These are phyloP conservation scores for Augochlora pura DNA, from an alignment of 1,140 invertebrate species.

Conservation along the genomic window DNA sequence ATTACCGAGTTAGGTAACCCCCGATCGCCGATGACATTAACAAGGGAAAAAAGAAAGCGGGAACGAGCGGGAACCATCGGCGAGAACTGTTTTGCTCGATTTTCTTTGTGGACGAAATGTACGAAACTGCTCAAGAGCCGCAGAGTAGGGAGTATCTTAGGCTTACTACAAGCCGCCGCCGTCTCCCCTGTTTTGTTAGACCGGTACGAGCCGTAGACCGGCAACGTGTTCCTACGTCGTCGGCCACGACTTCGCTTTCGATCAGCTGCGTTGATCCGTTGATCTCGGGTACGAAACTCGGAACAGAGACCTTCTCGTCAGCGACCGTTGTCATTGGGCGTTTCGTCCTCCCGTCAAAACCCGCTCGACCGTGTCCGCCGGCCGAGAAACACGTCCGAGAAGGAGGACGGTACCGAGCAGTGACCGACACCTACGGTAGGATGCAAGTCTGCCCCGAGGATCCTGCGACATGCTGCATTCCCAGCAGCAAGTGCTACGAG, in stretches of 20 bases:
- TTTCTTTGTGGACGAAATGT: slow-evolving; percentile 11
- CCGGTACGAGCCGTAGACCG: slow-evolving; percentile 59
- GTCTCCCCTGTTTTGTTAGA: slow-evolving; percentile 60
- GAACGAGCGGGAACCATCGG: background rate
- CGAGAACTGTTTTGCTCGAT: background rate
- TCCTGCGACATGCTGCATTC: background rate
- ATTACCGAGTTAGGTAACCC: background rate
- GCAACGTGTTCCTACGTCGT: slow-evolving; percentile 44
- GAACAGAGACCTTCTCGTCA: no score
- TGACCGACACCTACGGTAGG: background rate
- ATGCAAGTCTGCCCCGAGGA: slow-evolving; percentile 59
- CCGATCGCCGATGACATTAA: background rate
- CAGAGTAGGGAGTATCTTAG: slow-evolving; percentile 64
- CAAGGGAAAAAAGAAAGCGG: background rate
- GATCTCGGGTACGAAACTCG: background rate
- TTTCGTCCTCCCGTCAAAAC: no score
- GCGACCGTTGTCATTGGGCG: no score
- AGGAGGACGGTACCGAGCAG: no score
- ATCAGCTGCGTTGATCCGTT: background rate
- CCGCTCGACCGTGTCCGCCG: no score
- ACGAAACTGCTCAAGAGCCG: background rate
- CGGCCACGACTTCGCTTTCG: slow-evolving; percentile 16
- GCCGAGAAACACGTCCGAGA: no score
- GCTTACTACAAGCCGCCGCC: slow-evolving; percentile 66
- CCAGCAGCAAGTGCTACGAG: slow-evolving; percentile 8